Percentiles rank a stretch among this genome's conserved stretches.
Conservation (phyloP, 2,797 vertebrate species). For the Eleutherodactylus coqui region DNA sequence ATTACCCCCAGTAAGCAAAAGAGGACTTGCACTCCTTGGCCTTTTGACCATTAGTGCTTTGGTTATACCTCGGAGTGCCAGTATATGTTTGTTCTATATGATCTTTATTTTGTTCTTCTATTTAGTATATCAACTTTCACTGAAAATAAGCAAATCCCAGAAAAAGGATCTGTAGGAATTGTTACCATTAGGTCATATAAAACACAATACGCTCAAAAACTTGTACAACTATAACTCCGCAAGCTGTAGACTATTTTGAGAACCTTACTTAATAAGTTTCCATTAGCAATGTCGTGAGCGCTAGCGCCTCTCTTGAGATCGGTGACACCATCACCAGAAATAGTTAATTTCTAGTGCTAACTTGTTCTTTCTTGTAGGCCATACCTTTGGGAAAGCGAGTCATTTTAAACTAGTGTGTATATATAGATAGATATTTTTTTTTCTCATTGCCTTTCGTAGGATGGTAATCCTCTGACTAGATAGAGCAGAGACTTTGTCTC, state of each 20-base stretch:
- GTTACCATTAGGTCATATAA: not conserved
- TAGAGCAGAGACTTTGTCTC: slow-evolving; percentile 71
- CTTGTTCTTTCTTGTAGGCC: slow-evolving; percentile 19
- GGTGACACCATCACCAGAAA: slow-evolving; percentile 15
- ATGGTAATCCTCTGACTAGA: slow-evolving; percentile 81
- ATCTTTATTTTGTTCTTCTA: too few species aligned
- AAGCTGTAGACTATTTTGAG: slow-evolving; percentile 34
- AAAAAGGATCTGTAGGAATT: not conserved
- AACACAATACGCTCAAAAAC: not conserved
- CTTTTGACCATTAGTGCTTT: too few species aligned
- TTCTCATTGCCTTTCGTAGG: slow-evolving; percentile 71
- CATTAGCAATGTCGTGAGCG: slow-evolving; percentile 37
- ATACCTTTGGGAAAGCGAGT: slow-evolving; percentile 41
- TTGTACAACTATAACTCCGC: not conserved
- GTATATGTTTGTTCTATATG: too few species aligned
- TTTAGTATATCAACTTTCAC: not conserved
- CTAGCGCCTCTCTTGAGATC: not conserved
- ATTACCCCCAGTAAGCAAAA: too few species aligned
- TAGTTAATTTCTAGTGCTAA: slow-evolving; percentile 42
- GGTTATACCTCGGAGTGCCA: too few species aligned
- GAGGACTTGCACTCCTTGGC: too few species aligned
- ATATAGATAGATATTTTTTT: slow-evolving; percentile 18
- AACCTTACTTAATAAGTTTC: slow-evolving; percentile 44
- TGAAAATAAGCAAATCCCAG: not conserved
- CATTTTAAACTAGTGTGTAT: slow-evolving; percentile 45